Evolutionary conservation across 2,888 invertebrate species (phyloP).

Genomic region (Sarcophaga variegata): DNA sequence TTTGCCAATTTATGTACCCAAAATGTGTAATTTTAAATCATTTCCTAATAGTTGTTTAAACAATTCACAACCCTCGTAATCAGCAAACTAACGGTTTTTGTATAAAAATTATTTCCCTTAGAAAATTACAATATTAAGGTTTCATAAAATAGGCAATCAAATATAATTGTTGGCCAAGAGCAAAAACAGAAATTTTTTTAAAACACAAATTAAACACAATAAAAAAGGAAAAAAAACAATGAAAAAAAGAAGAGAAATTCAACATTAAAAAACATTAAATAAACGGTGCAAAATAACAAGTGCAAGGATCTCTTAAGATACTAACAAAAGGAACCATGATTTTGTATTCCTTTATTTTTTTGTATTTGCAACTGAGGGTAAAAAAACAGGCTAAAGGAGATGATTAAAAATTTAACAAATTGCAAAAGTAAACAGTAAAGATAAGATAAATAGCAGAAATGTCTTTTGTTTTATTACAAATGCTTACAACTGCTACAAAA

Average conservation of each 20-base stretch:
- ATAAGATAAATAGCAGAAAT: neutral
- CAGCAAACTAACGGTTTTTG: slow-evolving; percentile 54
- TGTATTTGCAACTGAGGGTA: neutral
- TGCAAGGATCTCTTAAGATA: slow-evolving; percentile 45
- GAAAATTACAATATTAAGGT: slow-evolving; percentile 42
- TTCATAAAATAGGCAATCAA: slow-evolving; percentile 45
- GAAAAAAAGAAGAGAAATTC: neutral
- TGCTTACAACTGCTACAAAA: too few relatives aligned
- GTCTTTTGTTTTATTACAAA: too few relatives aligned
- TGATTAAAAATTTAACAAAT: neutral
- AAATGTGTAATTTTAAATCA: too few relatives aligned
- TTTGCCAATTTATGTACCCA: too few relatives aligned
- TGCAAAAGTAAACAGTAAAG: neutral
- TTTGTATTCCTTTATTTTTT: neutral
- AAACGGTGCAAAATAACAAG: slow-evolving; percentile 37
- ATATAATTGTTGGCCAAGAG: slow-evolving; percentile 27
- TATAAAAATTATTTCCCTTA: slow-evolving; percentile 10
- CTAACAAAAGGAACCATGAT: slow-evolving; percentile 23
- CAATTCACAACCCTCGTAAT: slow-evolving; percentile 66
- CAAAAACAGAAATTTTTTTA: neutral
- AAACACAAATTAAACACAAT: slow-evolving; percentile 45
- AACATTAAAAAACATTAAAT: slow-evolving; percentile 10
- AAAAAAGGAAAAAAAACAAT: neutral
- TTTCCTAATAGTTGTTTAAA: too few relatives aligned
- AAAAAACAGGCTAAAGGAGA: neutral